Base-by-base conservation (phyloP, 35 echinoderm and acorn worm genomes). In the Holothuria glaberrima region DNA sequence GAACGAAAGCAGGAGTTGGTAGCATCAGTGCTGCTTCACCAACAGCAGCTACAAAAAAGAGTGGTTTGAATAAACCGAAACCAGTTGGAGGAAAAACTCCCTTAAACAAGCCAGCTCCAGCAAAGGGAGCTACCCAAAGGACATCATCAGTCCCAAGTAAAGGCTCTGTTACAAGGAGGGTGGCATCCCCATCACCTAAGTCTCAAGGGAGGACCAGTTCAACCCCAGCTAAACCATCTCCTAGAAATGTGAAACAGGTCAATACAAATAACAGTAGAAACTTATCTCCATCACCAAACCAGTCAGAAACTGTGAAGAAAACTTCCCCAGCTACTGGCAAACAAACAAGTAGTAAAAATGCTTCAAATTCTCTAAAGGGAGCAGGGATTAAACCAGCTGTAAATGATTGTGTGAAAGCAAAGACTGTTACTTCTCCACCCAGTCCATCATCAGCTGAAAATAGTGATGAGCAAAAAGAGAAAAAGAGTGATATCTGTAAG, bases 401-500 rank as follows among this genome's bases (percentile, higher is more conserved):
- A 19, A 78, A 78, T 26, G 74, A 38, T 48, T 78, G 38, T 4
- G 74, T 78, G 38, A 78, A 52, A 19, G 50, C n/a, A 48, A 78
- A 78, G 19, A 48, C 38, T 3, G 33, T 25, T 24, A 78, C 12
- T 27, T 48, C 38, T 27, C 74, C 33, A 28, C 38, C 41, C 0
- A 78, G 74, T 78, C 74, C 74, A 50, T 6, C 69, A 13, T 50
- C 44, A 45, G 24, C 25, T 27, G 41, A 18, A 52, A 48, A 21
- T 25, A 52, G 6, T 48, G 26, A 78, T 2, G 50, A 54, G 50
- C 3, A 54, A 17, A 78, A 78, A 26, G 74, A 78, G 74, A 28
- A 31, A 56, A 94, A 91, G 86, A 84, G 83, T 58, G 92, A 94
- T 68, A 38, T 97, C 21, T 97, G 95, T 70, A 91, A 92, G 31